Evolutionary conservation across 2,888 invertebrate genomes (phyloP), one percentile per base, ranked within the genome.

Genomic region (Hirtodrosophila trivittata): DNA sequence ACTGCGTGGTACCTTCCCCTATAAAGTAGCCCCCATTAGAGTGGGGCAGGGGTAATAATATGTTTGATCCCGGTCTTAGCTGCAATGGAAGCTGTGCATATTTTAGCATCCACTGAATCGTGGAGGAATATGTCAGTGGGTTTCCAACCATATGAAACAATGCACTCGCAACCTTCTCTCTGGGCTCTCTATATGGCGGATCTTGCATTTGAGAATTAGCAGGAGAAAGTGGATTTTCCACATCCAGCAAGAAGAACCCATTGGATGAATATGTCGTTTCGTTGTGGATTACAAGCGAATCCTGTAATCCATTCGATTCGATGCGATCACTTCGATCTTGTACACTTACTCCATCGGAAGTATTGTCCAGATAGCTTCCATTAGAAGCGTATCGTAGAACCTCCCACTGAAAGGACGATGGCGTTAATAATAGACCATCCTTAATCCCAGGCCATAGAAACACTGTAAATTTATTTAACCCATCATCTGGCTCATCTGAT

Each of bases 31-130:
- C 54, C 25, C 55, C 35, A 32, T 45, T 21, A 21, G 14, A 64
- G 16, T 64, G 64, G 47, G 64, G 55, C 28, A 64, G 47, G 55
- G 64, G 64, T 38, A 64, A 9, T n/a, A 63, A 33, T 26, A 64
- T 43, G 2, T 28, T 42, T 5, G 63, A 52, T 30, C 63, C 63
- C 9, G 64, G 63, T 32, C 63, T 45, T 7, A 46, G 8, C 18
- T 63, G 63, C 6, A 63, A 12, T 8, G 63, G 63, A n/a, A 63
- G 10, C 14, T 41, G 33, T 6, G 33, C 30, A 26, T 45, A 42
- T 32, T 42, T 35, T 9, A 6, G 8, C 21, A 52, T 8, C 54
- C 46, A 54, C 12, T 0, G 30, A 18, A 10, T 41, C 10, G 33
- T n/a, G 1, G 3, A 26, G 3, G 12, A 6, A n/a, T 1, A 4